A percentile compares a stretch with the other conserved stretches of the same genome.
These are phyloP conservation scores for Theodoxus fluviatilis DNA, from an alignment of 2,888 invertebrate species.

Conservation along the genomic window DNA sequence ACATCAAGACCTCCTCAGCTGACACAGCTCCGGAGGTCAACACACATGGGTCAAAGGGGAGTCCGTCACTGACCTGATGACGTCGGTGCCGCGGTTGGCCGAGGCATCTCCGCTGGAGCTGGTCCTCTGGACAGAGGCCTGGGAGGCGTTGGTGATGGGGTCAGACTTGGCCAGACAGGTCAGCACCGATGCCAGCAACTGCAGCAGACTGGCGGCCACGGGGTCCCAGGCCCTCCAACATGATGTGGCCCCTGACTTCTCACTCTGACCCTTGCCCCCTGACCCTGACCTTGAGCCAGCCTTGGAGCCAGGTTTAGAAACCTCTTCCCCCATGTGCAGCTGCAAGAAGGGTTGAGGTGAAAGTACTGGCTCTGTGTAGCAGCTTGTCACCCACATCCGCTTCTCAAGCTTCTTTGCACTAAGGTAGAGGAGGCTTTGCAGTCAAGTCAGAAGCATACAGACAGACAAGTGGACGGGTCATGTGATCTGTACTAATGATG, in stretches of 20 bases:
- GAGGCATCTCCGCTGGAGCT: constrained; percentile 56
- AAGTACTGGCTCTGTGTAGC: too few species aligned
- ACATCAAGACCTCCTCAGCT: too few species aligned
- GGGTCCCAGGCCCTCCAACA: constrained; percentile 64
- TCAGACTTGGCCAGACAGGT: constrained; percentile 59
- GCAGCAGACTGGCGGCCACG: constrained; percentile 58
- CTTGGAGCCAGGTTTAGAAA: not conserved
- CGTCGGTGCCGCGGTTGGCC: constrained; percentile 59
- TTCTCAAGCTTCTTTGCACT: too few species aligned
- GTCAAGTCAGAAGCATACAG: too few species aligned
- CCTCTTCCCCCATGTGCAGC: not conserved
- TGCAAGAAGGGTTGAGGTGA: too few species aligned
- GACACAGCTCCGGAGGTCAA: too few species aligned
- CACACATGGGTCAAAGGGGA: too few species aligned
- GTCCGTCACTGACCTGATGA: constrained; percentile 65
- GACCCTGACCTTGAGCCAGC: not conserved
- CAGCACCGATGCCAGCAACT: constrained; percentile 53
- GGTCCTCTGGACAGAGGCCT: constrained; percentile 57
- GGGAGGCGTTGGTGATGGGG: constrained; percentile 53
- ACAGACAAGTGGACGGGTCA: too few species aligned
- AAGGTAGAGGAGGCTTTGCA: too few species aligned
- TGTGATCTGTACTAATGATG: too few species aligned
- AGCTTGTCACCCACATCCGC: too few species aligned
- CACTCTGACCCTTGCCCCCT: constrained; percentile 25
- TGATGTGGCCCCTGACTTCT: too few species aligned